Evolutionary conservation across 2,888 invertebrate species (phyloP).

Genomic region (Odontothrips loti): DNA sequence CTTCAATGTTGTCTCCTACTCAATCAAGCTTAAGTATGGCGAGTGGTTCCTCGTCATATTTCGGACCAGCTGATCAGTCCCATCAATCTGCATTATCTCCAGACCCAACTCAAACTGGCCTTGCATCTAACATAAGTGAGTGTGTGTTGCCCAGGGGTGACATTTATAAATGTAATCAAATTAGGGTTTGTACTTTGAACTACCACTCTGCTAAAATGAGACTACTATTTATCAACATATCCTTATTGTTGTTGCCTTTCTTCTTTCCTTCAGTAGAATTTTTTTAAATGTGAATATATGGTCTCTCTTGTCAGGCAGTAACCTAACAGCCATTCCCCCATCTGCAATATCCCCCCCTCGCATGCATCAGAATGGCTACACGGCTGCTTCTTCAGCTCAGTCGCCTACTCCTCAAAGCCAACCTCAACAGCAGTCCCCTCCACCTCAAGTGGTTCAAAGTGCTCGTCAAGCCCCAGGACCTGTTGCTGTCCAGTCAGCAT

Average conservation of each 20-base stretch:
- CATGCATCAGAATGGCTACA: slow-evolving; percentile 17
- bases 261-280: not conserved
- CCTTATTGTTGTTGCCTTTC: not conserved
- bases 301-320: not conserved
- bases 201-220: too few species aligned
- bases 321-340: not conserved
- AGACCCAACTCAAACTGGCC: not conserved
- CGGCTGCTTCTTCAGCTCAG: not conserved
- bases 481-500: slow-evolving; percentile 32
- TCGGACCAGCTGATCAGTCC: not conserved
- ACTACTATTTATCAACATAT: too few species aligned
- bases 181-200: too few species aligned
- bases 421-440: slow-evolving; percentile 43
- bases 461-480: slow-evolving; percentile 26
- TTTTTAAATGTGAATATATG: too few species aligned
- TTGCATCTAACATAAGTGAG: not conserved
- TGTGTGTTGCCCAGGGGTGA: not conserved
- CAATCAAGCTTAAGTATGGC: not conserved
- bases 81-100: not conserved
- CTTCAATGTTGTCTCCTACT: not conserved
- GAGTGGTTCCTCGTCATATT: not conserved
- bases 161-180: too few species aligned
- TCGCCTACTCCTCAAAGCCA: not conserved
- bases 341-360: not conserved
- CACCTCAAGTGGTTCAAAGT: slow-evolving; percentile 34